A percentile compares a stretch with the other conserved stretches of the same genome.
phyloP scores from a whole-genome alignment of 2,888 invertebrate species.

The Hypercompe scribonia region DNA sequence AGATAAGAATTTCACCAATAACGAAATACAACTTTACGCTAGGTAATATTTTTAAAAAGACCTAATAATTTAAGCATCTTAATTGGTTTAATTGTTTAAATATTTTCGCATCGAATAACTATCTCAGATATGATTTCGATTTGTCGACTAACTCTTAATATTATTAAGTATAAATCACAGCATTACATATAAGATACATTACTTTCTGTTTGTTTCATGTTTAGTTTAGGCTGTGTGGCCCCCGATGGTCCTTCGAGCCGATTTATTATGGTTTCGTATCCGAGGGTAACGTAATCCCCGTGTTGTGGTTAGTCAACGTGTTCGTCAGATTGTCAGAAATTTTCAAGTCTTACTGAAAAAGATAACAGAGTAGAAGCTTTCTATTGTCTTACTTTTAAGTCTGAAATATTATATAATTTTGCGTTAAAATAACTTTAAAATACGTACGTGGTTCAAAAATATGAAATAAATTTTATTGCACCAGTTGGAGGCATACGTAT shows the following conservation, averaged over 20 bases:
- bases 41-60: neutral
- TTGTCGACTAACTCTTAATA: neutral
- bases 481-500: no score
- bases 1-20: neutral
- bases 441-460: neutral
- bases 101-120: neutral
- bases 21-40: neutral
- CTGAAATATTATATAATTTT: neutral
- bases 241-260: neutral
- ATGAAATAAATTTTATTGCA: no score
- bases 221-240: neutral
- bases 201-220: neutral
- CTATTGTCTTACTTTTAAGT: neutral
- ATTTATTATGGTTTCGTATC: neutral
- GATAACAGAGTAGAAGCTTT: neutral
- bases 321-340: neutral
- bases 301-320: neutral
- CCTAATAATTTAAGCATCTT: no score
- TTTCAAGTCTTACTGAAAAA: neutral
- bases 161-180: neutral
- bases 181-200: neutral
- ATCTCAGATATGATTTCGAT: no score
- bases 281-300: neutral
- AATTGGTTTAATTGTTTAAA: neutral
- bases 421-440: neutral